Conservation (phyloP, 2,797 vertebrate genomes). For the Eulemur mongoz region DNA sequence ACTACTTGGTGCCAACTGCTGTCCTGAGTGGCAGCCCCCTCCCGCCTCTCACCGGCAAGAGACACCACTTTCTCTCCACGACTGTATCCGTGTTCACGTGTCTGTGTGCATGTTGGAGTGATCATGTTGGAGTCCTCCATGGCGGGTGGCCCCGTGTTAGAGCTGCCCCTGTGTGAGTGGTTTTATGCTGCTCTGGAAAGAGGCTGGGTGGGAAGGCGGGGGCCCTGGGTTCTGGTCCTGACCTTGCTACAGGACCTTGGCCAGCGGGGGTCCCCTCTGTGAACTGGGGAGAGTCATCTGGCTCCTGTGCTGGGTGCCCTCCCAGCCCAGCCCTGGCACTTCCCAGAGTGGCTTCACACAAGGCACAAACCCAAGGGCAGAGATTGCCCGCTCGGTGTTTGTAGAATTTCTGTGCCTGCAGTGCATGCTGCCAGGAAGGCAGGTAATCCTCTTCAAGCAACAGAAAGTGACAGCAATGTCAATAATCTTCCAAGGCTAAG, state of each 20-base stretch:
- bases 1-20: not conserved
- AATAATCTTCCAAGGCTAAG: not conserved
- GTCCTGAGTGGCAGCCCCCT: not conserved
- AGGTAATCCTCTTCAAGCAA: not conserved
- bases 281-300: no score
- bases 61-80: not conserved
- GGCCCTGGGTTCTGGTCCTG: no score
- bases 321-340: not conserved
- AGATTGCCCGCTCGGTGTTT: rapidly evolving
- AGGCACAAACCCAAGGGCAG: rapidly evolving
- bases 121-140: not conserved
- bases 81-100: not conserved
- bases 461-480: not conserved
- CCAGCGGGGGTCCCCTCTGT: rapidly evolving
- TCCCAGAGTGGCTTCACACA: not conserved
- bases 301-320: rapidly evolving
- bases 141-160: rapidly evolving
- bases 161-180: not conserved
- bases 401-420: not conserved
- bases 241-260: not conserved
- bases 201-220: not conserved
- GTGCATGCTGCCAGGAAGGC: not conserved
- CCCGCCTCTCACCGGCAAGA: not conserved
- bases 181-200: not conserved
- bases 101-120: not conserved